These are phyloP conservation scores for Etheostoma cragini DNA, from an alignment of 2,113 vertebrate species.

Conservation along the genomic window DNA sequence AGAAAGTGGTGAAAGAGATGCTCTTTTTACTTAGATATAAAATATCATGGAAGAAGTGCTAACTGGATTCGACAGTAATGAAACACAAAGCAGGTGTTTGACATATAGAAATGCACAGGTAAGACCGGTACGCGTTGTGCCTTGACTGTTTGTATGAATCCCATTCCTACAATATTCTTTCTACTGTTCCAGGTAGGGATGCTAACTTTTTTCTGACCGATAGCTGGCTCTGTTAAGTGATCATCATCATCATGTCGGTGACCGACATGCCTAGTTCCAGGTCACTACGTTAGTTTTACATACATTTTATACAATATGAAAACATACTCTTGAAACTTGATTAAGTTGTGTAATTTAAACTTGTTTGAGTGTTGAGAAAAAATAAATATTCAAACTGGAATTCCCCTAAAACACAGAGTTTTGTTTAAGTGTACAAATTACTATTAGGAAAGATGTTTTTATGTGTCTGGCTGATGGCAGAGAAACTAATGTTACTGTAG, in stretches of 20 bases:
- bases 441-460: not conserved
- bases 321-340: not conserved
- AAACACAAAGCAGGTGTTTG: slow-evolving; percentile 14
- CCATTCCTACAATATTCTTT: not conserved
- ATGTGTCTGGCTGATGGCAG: not conserved
- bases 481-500: not conserved
- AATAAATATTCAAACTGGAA: not conserved
- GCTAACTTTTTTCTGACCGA: too few species aligned
- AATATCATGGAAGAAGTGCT: not conserved
- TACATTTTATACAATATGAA: not conserved
- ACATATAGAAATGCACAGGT: not conserved
- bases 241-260: too few species aligned
- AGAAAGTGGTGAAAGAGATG: slow-evolving; percentile 31
- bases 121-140: not conserved
- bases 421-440: not conserved
- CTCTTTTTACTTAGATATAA: not conserved
- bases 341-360: not conserved
- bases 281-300: not conserved
- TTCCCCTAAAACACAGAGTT: not conserved
- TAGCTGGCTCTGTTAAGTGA: too few species aligned
- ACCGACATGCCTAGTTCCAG: not conserved
- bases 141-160: not conserved
- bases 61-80: not conserved
- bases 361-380: not conserved
- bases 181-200: too few species aligned